Evolutionary conservation across 2,888 invertebrate genomes (phyloP).

Genomic region (Endotricha flammealis): DNA sequence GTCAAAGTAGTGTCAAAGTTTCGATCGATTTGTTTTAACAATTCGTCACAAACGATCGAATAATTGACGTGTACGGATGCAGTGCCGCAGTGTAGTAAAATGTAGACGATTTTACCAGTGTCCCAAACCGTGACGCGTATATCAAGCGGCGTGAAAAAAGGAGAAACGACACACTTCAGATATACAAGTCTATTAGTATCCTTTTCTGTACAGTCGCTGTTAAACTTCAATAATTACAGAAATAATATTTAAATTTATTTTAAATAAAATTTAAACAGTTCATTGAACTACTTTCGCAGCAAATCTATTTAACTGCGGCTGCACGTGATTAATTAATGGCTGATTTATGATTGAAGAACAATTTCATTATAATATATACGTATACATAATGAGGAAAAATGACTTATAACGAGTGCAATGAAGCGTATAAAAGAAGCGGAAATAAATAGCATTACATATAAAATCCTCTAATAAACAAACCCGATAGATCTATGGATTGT

Average conservation of each 20-base stretch:
- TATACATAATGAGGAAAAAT: conserved; percentile 24
- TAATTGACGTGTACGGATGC: conserved; percentile 30
- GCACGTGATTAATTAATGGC: conserved; percentile 28
- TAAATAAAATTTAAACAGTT: background rate
- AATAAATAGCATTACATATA: conserved; percentile 42
- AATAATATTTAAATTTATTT: background rate
- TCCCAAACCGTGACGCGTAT: conserved; percentile 72
- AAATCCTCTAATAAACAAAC: conserved; percentile 41
- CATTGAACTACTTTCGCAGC: background rate
- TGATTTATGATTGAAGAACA: conserved; percentile 17
- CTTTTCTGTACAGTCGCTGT: conserved; percentile 38
- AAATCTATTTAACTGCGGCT: conserved; percentile 34
- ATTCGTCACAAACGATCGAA: conserved; percentile 23
- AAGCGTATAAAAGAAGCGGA: conserved; percentile 58
- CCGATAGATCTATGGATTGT: conserved; percentile 35
- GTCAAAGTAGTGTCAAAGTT: background rate
- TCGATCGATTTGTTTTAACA: conserved; percentile 8
- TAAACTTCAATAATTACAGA: conserved; percentile 18
- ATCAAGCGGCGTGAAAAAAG: conserved; percentile 78
- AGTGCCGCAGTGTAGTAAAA: conserved; percentile 53
- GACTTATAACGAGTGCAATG: conserved; percentile 38
- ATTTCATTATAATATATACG: conserved; percentile 20
- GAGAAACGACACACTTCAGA: conserved; percentile 74
- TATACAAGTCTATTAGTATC: conserved; percentile 50
- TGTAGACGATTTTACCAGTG: conserved; percentile 72